These are phyloP conservation scores for Porites rus DNA, from an alignment of 92 coral and sea anemone genomes.

Conservation along the genomic window DNA sequence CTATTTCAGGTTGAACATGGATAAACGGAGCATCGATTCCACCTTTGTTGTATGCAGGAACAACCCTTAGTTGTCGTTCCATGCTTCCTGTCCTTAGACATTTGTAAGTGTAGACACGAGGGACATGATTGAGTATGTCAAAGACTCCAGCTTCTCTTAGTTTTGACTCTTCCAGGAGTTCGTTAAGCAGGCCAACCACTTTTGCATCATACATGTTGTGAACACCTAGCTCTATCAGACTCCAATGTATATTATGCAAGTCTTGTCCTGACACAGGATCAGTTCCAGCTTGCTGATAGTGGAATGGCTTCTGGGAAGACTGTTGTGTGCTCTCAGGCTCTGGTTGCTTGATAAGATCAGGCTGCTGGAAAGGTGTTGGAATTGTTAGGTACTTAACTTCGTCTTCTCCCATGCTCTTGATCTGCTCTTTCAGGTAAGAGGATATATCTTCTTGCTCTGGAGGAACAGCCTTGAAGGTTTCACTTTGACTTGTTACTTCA, in stretches of 20 bases:
- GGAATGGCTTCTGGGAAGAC: not conserved
- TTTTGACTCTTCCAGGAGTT: conserved; percentile 37
- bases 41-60: conserved; percentile 33
- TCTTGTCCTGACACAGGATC: conserved; percentile 25
- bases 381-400: conserved; percentile 23
- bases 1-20: conserved; percentile 34
- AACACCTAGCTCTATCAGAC: conserved; percentile 29
- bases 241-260: conserved; percentile 5
- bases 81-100: conserved; percentile 43
- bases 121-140: conserved; percentile 27
- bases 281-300: conserved; percentile 10
- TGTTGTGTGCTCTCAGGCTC: conserved; percentile 9
- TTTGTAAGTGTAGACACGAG: conserved; percentile 28
- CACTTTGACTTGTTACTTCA: not conserved
- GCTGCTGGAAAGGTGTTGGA: not conserved
- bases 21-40: conserved; percentile 7
- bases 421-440: conserved; percentile 7
- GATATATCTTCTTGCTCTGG: conserved; percentile 24
- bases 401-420: not conserved
- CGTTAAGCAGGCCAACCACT: conserved; percentile 33
- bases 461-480: not conserved
- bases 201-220: conserved; percentile 37
- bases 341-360: conserved; percentile 19
- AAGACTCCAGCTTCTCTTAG: conserved; percentile 39
- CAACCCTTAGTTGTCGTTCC: conserved; percentile 35